phyloP scores from a whole-genome alignment of 2,888 invertebrate species.

The Camptogramma bilineatum region DNA sequence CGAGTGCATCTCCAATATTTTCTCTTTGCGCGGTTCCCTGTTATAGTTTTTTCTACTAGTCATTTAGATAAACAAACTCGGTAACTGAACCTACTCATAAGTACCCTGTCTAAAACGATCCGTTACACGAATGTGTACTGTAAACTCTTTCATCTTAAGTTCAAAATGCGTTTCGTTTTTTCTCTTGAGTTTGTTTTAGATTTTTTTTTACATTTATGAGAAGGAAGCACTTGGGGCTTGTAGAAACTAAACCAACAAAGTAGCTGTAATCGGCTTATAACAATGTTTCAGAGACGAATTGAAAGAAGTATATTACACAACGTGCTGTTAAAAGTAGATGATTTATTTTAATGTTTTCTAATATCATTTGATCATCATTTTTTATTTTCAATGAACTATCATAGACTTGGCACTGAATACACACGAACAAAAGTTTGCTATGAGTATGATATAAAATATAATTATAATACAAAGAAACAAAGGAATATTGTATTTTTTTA shows the following conservation, averaged over 20 bases:
- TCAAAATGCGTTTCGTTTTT: background rate
- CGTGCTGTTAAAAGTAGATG: background rate
- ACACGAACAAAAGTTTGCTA: too few species aligned
- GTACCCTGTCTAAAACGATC: background rate
- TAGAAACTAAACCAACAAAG: background rate
- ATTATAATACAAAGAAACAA: too few species aligned
- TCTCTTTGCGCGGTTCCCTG: conserved; percentile 31
- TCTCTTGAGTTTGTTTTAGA: conserved; percentile 3
- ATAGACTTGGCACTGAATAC: too few species aligned
- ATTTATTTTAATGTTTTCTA: too few species aligned
- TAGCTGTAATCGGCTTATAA: conserved; percentile 6
- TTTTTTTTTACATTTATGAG: conserved; percentile 13
- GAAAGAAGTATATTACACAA: background rate
- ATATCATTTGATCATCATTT: too few species aligned
- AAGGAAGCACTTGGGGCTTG: conserved; percentile 2
- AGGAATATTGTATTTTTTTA: too few species aligned
- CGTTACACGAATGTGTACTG: background rate
- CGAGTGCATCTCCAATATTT: conserved; percentile 45
- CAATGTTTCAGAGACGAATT: background rate
- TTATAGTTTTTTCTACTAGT: conserved; percentile 34
- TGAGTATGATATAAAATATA: too few species aligned
- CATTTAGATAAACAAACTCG: conserved; percentile 32
- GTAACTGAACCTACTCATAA: conserved; percentile 14
- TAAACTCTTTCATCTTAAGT: background rate
- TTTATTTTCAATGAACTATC: too few species aligned